Evolutionary conservation across 2,797 vertebrate species (phyloP).

Genomic region (Anguilla marmorata): DNA sequence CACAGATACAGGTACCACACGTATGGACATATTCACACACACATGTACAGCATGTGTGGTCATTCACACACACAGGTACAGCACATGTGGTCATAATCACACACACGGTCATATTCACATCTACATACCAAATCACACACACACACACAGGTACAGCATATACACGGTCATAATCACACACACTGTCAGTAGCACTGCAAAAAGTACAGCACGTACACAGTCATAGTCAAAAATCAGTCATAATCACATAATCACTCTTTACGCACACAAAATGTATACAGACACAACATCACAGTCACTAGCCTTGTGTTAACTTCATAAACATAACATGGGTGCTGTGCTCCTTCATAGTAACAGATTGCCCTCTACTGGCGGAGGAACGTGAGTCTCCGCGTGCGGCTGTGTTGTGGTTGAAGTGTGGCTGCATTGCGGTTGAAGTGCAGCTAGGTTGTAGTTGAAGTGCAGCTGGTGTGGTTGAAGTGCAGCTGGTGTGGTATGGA

Average conservation of each 20-base stretch:
- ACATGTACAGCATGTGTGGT: constrained; percentile 53
- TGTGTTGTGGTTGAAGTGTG: constrained; percentile 62
- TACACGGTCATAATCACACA: not conserved
- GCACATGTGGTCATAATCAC: constrained; percentile 30
- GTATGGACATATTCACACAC: constrained; percentile 24
- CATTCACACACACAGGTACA: constrained; percentile 53
- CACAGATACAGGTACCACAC: not conserved
- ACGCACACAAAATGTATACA: not conserved
- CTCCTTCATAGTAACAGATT: constrained; percentile 74
- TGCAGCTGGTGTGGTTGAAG: too few species aligned
- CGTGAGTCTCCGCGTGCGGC: constrained; percentile 73
- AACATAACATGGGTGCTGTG: constrained; percentile 66
- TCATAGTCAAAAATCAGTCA: not conserved
- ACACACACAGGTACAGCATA: not conserved
- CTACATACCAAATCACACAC: too few species aligned
- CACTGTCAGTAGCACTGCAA: not conserved
- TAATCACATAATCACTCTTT: not conserved
- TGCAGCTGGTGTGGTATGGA: too few species aligned
- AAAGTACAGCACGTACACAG: not conserved
- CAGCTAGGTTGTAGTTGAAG: too few species aligned
- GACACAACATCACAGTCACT: not conserved
- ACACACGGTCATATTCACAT: constrained; percentile 38
- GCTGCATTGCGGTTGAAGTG: not conserved
- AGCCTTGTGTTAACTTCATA: constrained; percentile 29
- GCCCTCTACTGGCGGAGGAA: constrained; percentile 73